Base-by-base conservation (phyloP, 2,113 vertebrate species). In the Bubo bubo region DNA sequence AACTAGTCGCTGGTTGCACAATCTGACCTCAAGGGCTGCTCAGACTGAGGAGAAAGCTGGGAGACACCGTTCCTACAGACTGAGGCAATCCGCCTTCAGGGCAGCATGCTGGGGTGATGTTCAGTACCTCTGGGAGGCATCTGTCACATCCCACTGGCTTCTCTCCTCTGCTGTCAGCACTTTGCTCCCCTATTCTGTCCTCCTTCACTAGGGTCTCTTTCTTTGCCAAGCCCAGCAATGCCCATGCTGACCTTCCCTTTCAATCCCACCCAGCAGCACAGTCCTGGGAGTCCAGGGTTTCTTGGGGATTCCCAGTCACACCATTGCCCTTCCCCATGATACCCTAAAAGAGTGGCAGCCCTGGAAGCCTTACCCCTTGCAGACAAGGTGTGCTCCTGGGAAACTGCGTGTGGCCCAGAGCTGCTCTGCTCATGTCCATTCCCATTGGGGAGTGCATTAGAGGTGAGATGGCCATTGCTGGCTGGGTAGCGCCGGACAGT, bases 401-500 rank as follows among this genome's bases (percentile, higher is more conserved):
- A 97, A 28, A 96, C 71, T 0, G 73, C 26, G 2, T 92, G 96
- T 77, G 97, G 98, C 73, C 95, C 74, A 66, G 97, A 85, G 50
- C 95, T 93, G 67, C 96, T 70, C 55, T 98, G 97, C 47, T 98
- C 98, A 53, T 97, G 98, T 76, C 95, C 76, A 63, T 97, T 97
- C 28, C 98, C 98, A 0, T 8, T 96, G 16, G 99, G 99, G 21
- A 99, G 97, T 28, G 98, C 98, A 27, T 99, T 99, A 96, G 99
- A 99, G 27, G 96, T 98, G 95, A 99, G 98, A 20, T 99, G 99
- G 84, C 96, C 96, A 21, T 62, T 79, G 30, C 97, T 97, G 91
- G 98, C 98, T 27, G 99, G 99, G 96, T 99, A 99, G 50, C 99
- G 99, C 37, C 98, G 98, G 79, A 99, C 98, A 6, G 99, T 99